Base-by-base conservation (phyloP, 23 tunicate genomes). In the Diplosoma virens region DNA sequence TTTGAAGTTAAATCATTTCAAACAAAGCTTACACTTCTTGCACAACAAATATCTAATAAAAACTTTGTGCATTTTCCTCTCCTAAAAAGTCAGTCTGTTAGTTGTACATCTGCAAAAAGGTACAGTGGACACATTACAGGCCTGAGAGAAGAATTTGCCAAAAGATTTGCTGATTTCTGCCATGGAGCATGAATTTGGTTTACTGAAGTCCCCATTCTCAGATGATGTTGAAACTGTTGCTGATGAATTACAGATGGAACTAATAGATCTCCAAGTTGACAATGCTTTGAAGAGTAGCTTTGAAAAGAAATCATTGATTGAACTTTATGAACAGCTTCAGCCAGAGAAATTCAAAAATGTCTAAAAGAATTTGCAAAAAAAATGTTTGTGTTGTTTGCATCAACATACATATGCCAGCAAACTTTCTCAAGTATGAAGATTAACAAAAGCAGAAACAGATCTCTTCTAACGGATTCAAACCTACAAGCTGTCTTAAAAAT, bases 381-480 rank as follows among this genome's bases (percentile, higher is more conserved):
- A 50, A 46, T 73, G 64, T 47, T 73, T 46, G 64, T 73, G 65
- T 3, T 73, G 78, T 73, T 73, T 73, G 78, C 65, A 24, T 73
- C 78, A 5, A 73, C 64, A 73, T n/a, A n/a, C 64, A 73, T 73
- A 24, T 73, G 78, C 33, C 63, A 73, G 64, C 78, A 73, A 50
- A 73, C 78, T 1, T 73, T 73, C 56, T 73, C 78, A 24, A 24
- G 32, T 6, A 47, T 73, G 78, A 73, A 73, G 9, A 50, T 73
- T 47, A 73, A 73, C n/a, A n/a, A n/a, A n/a, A n/a, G n/a, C n/a
- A n/a, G n/a, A n/a, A n/a, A n/a, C n/a, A n/a, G n/a, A n/a, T n/a
- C n/a, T n/a, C n/a, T n/a, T n/a, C n/a, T n/a, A n/a, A n/a, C n/a
- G n/a, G n/a, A n/a, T n/a, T n/a, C n/a, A n/a, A n/a, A n/a, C n/a